Percentiles rank a stretch among this genome's conserved stretches.
Conservation (phyloP, 2,113 vertebrate genomes). For the Sorex araneus region DNA sequence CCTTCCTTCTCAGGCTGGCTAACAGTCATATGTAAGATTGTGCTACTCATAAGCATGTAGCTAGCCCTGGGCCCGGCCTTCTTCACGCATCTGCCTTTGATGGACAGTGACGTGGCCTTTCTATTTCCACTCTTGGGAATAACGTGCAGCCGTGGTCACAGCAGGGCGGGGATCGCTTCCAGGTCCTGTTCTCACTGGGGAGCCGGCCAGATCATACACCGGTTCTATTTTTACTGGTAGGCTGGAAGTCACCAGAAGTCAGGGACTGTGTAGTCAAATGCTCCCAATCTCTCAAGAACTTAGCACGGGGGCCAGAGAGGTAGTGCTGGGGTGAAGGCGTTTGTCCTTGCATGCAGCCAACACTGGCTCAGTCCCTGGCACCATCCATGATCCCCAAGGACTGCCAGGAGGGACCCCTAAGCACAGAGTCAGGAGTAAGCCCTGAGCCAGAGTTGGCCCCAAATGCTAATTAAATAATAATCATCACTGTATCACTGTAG, state of each 20-base stretch:
- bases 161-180: neutral
- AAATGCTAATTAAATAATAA: too few species aligned
- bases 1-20: neutral
- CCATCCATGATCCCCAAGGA: too few species aligned
- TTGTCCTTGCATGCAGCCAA: too few species aligned
- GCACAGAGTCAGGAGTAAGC: too few species aligned
- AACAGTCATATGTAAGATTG: neutral
- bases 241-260: neutral
- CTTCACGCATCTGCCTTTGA: neutral
- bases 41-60: neutral
- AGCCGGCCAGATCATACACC: neutral
- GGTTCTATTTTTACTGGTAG: neutral
- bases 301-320: neutral
- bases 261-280: neutral
- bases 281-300: neutral
- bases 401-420: too few species aligned
- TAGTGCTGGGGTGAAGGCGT: too few species aligned
- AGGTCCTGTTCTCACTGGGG: neutral
- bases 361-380: too few species aligned
- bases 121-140: neutral
- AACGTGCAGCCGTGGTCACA: neutral
- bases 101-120: too few species aligned
- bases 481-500: too few species aligned
- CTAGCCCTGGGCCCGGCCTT: neutral
- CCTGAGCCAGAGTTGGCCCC: too few species aligned